Conservation (phyloP, 37 sponge, comb jelly and placozoan species). For the Mnemiopsis leidyi region DNA sequence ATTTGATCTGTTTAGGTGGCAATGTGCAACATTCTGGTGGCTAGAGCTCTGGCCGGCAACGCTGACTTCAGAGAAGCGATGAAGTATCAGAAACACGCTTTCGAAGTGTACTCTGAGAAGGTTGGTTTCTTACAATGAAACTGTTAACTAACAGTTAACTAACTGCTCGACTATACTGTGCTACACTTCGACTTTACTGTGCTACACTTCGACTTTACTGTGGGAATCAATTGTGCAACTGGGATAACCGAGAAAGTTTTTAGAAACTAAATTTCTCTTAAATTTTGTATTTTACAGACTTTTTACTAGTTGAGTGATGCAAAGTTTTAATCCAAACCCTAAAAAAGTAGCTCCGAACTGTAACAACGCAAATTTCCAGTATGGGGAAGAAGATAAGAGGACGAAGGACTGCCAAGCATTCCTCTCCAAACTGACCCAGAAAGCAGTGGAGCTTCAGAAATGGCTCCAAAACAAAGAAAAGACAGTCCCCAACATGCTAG, state of each 20-base stretch:
- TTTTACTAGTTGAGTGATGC: too few species aligned
- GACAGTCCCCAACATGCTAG: slow-evolving; percentile 11
- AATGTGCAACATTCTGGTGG: slow-evolving; percentile 69
- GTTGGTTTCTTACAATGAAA: too few species aligned
- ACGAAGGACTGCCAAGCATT: slow-evolving; percentile 81
- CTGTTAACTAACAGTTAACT: too few species aligned
- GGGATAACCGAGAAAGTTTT: too few species aligned
- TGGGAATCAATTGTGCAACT: too few species aligned
- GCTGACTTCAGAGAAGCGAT: slow-evolving; percentile 89
- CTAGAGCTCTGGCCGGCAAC: slow-evolving; percentile 71
- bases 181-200: too few species aligned
- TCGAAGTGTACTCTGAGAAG: slow-evolving; percentile 76
- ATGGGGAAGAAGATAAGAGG: slow-evolving; percentile 75
- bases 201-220: too few species aligned
- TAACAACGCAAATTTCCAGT: slow-evolving; percentile 65
- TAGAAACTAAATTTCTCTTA: too few species aligned
- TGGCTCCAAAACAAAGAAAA: slow-evolving; percentile 48
- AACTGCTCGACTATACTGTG: too few species aligned
- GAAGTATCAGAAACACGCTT: slow-evolving; percentile 80
- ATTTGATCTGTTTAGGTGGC: not conserved
- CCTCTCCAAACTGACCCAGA: slow-evolving; percentile 80
- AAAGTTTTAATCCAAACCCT: too few species aligned
- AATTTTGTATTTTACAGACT: too few species aligned
- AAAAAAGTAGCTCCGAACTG: too few species aligned
- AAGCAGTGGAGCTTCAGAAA: slow-evolving; percentile 93